Base-by-base conservation (phyloP, 2,797 vertebrate genomes). In the Thunnus albacares region DNA sequence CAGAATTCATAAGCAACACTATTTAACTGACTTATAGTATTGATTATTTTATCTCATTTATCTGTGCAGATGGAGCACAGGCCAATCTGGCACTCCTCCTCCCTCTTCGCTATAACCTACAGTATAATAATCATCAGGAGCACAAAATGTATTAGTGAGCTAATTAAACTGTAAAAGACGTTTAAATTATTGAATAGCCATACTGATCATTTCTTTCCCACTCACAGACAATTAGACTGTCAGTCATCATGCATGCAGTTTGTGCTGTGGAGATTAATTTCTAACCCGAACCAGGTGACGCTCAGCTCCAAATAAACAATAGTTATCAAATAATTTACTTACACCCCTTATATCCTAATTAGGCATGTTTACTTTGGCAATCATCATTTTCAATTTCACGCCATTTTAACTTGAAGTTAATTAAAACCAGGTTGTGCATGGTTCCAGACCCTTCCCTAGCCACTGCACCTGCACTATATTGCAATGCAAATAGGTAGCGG, bases 331-430 rank as follows among this genome's bases (percentile, higher is more conserved):
- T 93, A 92, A 95, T 93, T 93, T 92, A 92, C 92, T 93, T 83
- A 86, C 81, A 84, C 85, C 90, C 89, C 92, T 95, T 93, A 92
- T 95, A 92, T 94, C 92, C 94, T 95, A 95, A 96, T 96, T 95
- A 96, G 92, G 83, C 83, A 85, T 95, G 94, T 94, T 95, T 94
- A 94, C 93, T 95, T 94, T 93, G 88, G 92, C 90, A 95, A 95
- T 94, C 94, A 95, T 95, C 93, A 93, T 92, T 95, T 96, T 95
- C 94, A 96, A 96, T 96, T 96, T 96, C 96, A 96, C 92, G 95
- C 89, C 91, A 94, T 95, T 96, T 96, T 96, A 94, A 95, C 95
- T 94, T 90, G 88, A 93, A 95, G 94, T 96, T 96, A 96, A 96
- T 96, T 96, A 96, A 96, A 96, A 94, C 91, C 94, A 83, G 91